A percentile compares a stretch with the other conserved stretches of the same genome.
These are phyloP conservation scores for Gonioctena quinquepunctata DNA, from an alignment of 1,140 invertebrate genomes.

Conservation along the genomic window DNA sequence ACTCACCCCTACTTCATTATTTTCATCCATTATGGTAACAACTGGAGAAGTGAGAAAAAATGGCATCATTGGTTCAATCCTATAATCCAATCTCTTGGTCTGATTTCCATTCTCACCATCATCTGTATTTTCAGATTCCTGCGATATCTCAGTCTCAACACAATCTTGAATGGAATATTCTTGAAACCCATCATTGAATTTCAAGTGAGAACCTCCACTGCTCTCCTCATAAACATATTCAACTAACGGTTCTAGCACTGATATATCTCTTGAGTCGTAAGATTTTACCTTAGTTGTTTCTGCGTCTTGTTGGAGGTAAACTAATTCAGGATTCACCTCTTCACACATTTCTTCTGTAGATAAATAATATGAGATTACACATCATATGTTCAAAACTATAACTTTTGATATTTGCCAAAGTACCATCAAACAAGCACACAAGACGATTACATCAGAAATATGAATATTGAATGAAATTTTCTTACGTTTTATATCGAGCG, in stretches of 20 bases:
- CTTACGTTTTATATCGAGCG: too few relatives aligned
- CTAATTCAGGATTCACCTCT: not conserved
- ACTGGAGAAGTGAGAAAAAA: constrained; percentile 1
- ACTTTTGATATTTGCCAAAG: too few relatives aligned
- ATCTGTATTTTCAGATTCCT: not conserved
- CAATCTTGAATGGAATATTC: not conserved
- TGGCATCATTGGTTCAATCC: constrained; percentile 11
- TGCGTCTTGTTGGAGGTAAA: not conserved
- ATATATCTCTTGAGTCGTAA: not conserved
- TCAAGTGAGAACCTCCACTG: not conserved
- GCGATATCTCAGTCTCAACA: not conserved
- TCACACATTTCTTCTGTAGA: not conserved
- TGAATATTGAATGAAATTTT: too few relatives aligned
- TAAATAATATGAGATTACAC: too few relatives aligned
- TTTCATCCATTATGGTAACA: not conserved
- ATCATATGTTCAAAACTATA: too few relatives aligned
- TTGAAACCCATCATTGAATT: not conserved
- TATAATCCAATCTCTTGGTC: not conserved
- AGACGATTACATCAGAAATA: too few relatives aligned
- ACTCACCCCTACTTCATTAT: not conserved
- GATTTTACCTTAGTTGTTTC: not conserved
- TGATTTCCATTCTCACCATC: not conserved
- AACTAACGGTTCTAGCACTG: not conserved
- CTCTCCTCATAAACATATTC: constrained; percentile 11
- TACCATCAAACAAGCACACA: too few relatives aligned